Base-by-base conservation (phyloP, 1,140 invertebrate genomes). In the Zophobas atratus region DNA sequence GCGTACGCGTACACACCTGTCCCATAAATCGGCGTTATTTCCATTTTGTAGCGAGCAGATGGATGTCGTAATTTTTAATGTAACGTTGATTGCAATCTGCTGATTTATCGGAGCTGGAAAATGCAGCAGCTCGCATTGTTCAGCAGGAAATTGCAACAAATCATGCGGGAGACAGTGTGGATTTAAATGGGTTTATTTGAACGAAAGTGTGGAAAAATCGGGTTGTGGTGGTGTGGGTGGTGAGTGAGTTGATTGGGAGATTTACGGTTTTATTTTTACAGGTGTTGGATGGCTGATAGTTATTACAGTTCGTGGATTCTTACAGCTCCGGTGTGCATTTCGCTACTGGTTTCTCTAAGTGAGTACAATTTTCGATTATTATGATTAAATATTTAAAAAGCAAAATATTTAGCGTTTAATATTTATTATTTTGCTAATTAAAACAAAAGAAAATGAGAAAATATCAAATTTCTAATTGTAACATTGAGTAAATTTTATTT, bases 241-340 rank as follows among this genome's bases (percentile, higher is more conserved):
- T 20, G 20, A 20, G 20, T 20, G 20, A 20, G 20, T 20, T 20
- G 20, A 20, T 20, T 20, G 20, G 20, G 20, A 20, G 20, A 20
- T 20, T 20, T 20, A 20, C 20, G n/a, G n/a, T 82, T 70, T 76
- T 20, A 20, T 77, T 81, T 53, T 88, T 86, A 49, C 86, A 96
- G 95, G 67, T 96, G 95, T 84, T 96, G 95, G 95, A 92, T 95
- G 71, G 88, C 92, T 48, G 91, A 95, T 67, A 93, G 92, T 56
- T 87, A 89, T 63, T 88, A 89, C 51, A 92, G 91, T 77, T 89
- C 90, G 38, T 93, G 90, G 87, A 92, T 95, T 57, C 89, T 96
- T 33, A 89, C 90, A 4, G 90, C 92, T 36, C 94, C 95, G 0
- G 94, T 96, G 1, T 90, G 91, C 33, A 86, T 93, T 32, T 94